Evolutionary conservation across 35 echinoderm and acorn worm species (phyloP).

Genomic region (Anneissia japonica): DNA sequence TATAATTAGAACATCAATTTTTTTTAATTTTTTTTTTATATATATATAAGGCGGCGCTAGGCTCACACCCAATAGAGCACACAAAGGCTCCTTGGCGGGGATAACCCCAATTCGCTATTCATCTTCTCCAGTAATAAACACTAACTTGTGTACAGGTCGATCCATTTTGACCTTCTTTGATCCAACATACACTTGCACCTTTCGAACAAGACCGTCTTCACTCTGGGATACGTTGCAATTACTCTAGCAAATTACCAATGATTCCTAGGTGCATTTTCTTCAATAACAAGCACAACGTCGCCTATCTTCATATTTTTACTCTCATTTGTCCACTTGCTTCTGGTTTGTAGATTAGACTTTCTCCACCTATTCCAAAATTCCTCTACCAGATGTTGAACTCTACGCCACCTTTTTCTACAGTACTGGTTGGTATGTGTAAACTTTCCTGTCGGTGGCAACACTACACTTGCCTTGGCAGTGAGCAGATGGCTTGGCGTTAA

Average conservation of each 20-base stretch:
- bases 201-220: constrained; percentile 22
- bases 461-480: too few species aligned
- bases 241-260: constrained; percentile 15
- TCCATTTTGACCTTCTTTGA: constrained; percentile 14
- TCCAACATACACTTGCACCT: constrained; percentile 6
- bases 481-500: too few species aligned
- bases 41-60: too few species aligned
- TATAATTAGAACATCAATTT: too few species aligned
- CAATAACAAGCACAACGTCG: constrained; percentile 35
- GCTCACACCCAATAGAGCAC: too few species aligned
- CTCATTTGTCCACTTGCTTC: constrained; percentile 50
- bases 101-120: too few species aligned
- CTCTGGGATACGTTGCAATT: not conserved
- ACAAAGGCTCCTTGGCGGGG: too few species aligned
- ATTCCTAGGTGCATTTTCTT: constrained; percentile 17
- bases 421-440: constrained; percentile 45
- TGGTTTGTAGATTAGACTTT: constrained; percentile 28
- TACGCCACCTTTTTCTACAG: constrained; percentile 41
- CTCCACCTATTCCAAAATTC: constrained; percentile 70
- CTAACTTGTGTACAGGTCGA: constrained; percentile 10
- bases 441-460: too few species aligned
- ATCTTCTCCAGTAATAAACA: constrained; percentile 6
- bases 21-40: too few species aligned
- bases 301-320: constrained; percentile 34
- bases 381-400: constrained; percentile 57